A percentile compares a stretch with the other conserved stretches of the same genome.
These are phyloP conservation scores for Huso huso DNA, from an alignment of 2,797 vertebrate species.

Conservation along the genomic window DNA sequence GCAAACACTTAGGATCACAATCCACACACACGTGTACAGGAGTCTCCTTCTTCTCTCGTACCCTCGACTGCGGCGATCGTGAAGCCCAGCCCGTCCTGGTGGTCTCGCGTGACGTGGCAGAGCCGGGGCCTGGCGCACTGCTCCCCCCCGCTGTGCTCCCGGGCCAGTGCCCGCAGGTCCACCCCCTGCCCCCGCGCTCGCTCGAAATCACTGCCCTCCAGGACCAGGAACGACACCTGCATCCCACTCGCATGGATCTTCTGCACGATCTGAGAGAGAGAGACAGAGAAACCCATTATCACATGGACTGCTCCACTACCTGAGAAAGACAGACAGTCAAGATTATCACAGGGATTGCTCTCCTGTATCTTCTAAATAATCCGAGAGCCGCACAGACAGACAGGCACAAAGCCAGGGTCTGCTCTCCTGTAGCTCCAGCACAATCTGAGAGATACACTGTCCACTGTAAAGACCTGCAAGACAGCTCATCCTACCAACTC, in stretches of 20 bases:
- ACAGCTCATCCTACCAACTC: not conserved
- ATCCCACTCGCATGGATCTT: constrained; percentile 72
- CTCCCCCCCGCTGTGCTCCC: constrained; percentile 38
- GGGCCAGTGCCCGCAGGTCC: constrained; percentile 40
- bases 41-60: constrained; percentile 7
- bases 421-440: not conserved
- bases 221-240: constrained; percentile 67
- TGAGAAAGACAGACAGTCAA: not conserved
- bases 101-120: constrained; percentile 64
- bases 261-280: constrained; percentile 62
- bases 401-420: not conserved
- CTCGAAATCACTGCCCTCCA: constrained; percentile 52
- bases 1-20: too few relatives aligned
- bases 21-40: not conserved
- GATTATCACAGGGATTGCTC: too few relatives aligned
- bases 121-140: constrained; percentile 63
- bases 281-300: not conserved
- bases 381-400: not conserved
- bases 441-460: too few relatives aligned
- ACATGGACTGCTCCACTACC: not conserved
- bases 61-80: constrained; percentile 49
- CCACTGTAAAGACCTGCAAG: not conserved
- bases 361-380: too few relatives aligned
- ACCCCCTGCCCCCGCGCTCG: constrained; percentile 41
- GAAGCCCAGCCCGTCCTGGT: constrained; percentile 66